Evolutionary conservation across 2,113 vertebrate genomes (phyloP).

Genomic region (Ciconia boyciana): DNA sequence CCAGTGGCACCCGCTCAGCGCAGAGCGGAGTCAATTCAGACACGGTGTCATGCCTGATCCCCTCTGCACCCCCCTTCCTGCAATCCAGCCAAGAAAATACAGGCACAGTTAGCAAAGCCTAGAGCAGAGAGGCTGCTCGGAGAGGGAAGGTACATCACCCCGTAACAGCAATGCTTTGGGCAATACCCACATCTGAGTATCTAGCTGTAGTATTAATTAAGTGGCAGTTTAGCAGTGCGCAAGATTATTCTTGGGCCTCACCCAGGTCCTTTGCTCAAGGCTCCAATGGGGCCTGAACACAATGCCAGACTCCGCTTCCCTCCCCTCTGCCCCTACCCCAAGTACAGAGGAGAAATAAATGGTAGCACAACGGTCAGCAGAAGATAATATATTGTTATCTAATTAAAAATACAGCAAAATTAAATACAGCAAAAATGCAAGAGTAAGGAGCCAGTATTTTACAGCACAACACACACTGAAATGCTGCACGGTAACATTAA

Average conservation of each 20-base stretch:
- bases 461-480: slow-evolving; percentile 58
- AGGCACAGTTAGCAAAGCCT: neutral
- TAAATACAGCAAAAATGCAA: slow-evolving; percentile 52
- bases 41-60: neutral
- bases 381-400: slow-evolving; percentile 53
- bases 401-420: slow-evolving; percentile 64
- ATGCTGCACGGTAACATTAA: slow-evolving; percentile 55
- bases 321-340: neutral
- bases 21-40: neutral
- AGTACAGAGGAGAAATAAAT: slow-evolving; percentile 30
- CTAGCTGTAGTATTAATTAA: neutral
- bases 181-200: neutral
- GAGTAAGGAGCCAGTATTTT: slow-evolving; percentile 33
- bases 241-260: neutral
- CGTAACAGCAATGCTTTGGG: neutral
- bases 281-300: neutral
- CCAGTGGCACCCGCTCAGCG: neutral
- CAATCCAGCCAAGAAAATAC: neutral
- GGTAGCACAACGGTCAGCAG: slow-evolving; percentile 34
- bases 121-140: neutral
- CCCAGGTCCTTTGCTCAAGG: neutral
- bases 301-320: neutral
- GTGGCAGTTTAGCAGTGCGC: neutral
- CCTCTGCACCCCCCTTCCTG: neutral
- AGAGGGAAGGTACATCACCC: neutral